Base-by-base conservation (phyloP, 2,113 vertebrate species). In the Melospiza georgiana region DNA sequence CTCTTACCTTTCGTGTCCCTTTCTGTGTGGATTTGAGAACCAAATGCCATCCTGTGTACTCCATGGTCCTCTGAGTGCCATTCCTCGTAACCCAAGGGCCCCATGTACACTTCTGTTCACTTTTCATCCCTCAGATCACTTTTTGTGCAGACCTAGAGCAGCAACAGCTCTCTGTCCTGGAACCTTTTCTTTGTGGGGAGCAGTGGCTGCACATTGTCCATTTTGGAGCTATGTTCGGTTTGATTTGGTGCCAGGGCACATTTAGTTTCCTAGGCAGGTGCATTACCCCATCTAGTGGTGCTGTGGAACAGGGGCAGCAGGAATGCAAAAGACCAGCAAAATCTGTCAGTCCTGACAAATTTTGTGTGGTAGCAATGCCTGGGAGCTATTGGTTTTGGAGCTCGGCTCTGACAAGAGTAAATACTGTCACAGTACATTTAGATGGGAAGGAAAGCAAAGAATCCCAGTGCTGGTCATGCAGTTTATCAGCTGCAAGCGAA, bases 331-430 rank as follows among this genome's bases (percentile, higher is more conserved):
- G 8, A 15, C 20, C 10, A 3, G 49, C 35, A 77, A 24, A 57
- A 63, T 25, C 30, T 49, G 12, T 37, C 72, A 33, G 22, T 76
- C 30, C 31, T 23, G 55, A 54, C 24, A 55, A 43, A 27, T 62
- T 31, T 16, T 27, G 17, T 37, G 30, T 6, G 31, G 18, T 6
- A 37, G 22, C 41, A 69, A 31, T 23, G 25, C 35, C 55, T 62
- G 48, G 30, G 31, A 0, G 0, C 28, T 37, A 27, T 11, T 27
- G 23, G 0, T 69, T 23, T 76, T 19, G 35, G n/a, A 69, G 41
- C 41, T 54, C 46, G 30, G 25, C 39, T 75, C 46, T 75, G 52
- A 43, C 1, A 0, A 68, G n/a, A 54, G 16, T 39, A 39, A 46
- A 61, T 39, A n/a, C 27, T 46, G 23, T 61, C 19, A 7, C 16